Percentiles rank a stretch among this genome's conserved stretches.
These are phyloP conservation scores for Apis florea DNA, from an alignment of 1,140 invertebrate genomes.

Conservation along the genomic window DNA sequence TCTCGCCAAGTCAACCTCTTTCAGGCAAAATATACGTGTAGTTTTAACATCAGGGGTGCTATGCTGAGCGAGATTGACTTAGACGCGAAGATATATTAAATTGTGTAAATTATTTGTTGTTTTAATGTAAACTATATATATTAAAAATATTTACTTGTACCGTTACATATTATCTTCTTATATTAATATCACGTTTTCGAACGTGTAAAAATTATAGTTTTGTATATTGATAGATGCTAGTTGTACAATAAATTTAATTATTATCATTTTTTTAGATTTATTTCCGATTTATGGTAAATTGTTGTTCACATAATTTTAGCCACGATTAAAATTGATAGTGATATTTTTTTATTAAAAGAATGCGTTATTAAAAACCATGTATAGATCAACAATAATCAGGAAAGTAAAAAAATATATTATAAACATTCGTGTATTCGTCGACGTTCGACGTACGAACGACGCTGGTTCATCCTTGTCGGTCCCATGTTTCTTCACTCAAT, in stretches of 20 bases:
- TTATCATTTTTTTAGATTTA: constrained; percentile 52
- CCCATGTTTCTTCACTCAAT: constrained; percentile 43
- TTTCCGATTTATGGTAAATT: not conserved
- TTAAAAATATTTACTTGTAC: constrained; percentile 66
- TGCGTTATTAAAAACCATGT: constrained; percentile 53
- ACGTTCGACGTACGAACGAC: constrained; percentile 28
- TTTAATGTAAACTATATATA: constrained; percentile 70
- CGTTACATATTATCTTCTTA: constrained; percentile 64
- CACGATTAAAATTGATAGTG: constrained; percentile 25
- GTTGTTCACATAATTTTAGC: not conserved
- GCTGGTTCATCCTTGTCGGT: constrained; percentile 38
- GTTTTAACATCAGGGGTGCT: constrained; percentile 66
- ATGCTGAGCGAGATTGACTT: constrained; percentile 60
- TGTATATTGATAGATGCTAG: constrained; percentile 78
- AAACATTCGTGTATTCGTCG: constrained; percentile 11
- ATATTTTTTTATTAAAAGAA: constrained; percentile 53
- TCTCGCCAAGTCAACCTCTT: constrained; percentile 17
- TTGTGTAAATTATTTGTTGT: constrained; percentile 76
- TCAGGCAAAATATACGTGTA: constrained; percentile 47
- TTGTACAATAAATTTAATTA: constrained; percentile 77
- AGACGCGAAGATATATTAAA: constrained; percentile 49
- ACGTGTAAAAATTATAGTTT: constrained; percentile 79
- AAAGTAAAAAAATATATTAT: constrained; percentile 39
- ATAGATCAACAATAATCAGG: constrained; percentile 43
- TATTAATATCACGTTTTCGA: constrained; percentile 65